phyloP scores from a whole-genome alignment of 1,140 invertebrate genomes.

The Cydia amplana region DNA sequence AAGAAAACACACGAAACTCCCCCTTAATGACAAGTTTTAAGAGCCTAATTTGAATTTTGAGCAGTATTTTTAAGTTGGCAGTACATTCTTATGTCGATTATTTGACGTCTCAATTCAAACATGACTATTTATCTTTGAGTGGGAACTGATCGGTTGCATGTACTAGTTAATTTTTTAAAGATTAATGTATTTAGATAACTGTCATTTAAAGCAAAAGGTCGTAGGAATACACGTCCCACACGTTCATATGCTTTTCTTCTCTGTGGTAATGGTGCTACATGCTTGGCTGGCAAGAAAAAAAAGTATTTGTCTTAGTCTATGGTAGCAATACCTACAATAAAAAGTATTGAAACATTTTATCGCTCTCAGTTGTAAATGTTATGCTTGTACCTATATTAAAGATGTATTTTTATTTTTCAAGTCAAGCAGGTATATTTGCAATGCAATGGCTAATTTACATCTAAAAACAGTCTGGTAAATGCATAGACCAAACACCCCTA shows the following conservation, averaged over 20 bases:
- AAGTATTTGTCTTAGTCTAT: conserved; percentile 16
- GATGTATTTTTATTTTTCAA: neutral
- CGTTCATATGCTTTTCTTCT: neutral
- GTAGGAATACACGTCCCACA: neutral
- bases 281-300: conserved; percentile 8
- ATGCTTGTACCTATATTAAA: neutral
- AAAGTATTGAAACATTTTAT: conserved; percentile 12
- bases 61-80: neutral
- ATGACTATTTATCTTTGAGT: conserved; percentile 27
- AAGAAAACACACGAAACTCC: neutral
- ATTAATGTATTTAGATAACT: conserved; percentile 30
- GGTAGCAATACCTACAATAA: conserved; percentile 15
- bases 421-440: too few species aligned
- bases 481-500: too few species aligned
- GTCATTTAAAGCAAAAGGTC: conserved; percentile 1
- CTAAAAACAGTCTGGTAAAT: too few species aligned
- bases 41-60: neutral
- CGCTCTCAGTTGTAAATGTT: conserved; percentile 4
- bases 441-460: too few species aligned
- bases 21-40: neutral
- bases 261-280: conserved; percentile 1
- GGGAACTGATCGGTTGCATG: conserved; percentile 22
- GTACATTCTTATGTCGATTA: conserved; percentile 25
- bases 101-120: conserved; percentile 33
- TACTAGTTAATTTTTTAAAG: conserved; percentile 31